A percentile compares a stretch with the other conserved stretches of the same genome.
phyloP scores from a whole-genome alignment of 2,113 vertebrate species.

The Sebastes schlegelii region DNA sequence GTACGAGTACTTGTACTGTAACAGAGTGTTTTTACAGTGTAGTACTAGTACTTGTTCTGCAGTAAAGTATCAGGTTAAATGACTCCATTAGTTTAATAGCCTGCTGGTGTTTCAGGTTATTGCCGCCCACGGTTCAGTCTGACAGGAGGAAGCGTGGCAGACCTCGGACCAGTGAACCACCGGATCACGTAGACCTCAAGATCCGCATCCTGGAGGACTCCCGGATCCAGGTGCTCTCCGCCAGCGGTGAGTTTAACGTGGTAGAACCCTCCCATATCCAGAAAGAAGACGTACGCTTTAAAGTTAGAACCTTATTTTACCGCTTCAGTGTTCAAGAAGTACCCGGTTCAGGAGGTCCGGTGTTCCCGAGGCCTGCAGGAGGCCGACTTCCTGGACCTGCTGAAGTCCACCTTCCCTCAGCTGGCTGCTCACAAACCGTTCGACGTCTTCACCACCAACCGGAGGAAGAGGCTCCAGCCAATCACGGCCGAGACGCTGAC shows the following conservation, averaged over 20 bases:
- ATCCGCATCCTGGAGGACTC: constrained; percentile 50
- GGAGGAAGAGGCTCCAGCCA: constrained; percentile 1
- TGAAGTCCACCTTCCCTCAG: constrained; percentile 48
- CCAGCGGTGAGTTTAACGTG: not conserved
- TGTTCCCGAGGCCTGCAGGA: constrained; percentile 21
- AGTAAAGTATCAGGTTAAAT: too few species aligned
- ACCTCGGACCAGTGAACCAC: not conserved
- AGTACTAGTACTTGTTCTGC: too few species aligned
- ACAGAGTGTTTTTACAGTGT: too few species aligned
- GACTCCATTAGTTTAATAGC: too few species aligned
- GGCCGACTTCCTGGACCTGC: constrained; percentile 25
- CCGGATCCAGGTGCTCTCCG: constrained; percentile 6
- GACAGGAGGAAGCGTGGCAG: constrained; percentile 31
- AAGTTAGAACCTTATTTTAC: too few species aligned
- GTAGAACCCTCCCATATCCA: too few species aligned
- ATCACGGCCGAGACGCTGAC: constrained; percentile 5
- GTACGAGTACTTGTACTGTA: too few species aligned
- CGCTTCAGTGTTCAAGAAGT: constrained; percentile 28
- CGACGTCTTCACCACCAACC: constrained; percentile 22
- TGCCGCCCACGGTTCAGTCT: not conserved
- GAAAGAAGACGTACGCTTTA: too few species aligned
- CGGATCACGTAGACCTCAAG: constrained; percentile 22
- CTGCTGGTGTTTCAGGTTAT: not conserved
- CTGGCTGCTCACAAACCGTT: not conserved
- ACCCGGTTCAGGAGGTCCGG: not conserved